These are phyloP conservation scores for Candoia aspera DNA, from an alignment of 2,113 vertebrate species.

Conservation along the genomic window DNA sequence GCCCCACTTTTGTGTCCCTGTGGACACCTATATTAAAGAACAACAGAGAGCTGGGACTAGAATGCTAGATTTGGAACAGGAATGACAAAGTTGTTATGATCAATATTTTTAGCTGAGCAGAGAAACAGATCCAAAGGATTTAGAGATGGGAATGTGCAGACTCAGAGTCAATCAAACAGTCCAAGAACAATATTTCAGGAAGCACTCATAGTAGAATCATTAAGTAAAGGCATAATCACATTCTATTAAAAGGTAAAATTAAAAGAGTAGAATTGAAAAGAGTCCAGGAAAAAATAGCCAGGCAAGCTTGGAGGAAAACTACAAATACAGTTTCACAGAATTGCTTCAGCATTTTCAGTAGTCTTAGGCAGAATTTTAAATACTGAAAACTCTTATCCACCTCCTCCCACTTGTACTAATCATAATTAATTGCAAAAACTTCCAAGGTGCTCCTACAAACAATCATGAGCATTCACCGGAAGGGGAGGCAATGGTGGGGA, in stretches of 20 bases:
- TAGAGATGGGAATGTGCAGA: background rate
- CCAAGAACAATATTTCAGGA: background rate
- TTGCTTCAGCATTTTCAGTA: background rate
- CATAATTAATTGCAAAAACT: background rate
- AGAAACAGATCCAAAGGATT: background rate
- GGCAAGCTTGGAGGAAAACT: background rate
- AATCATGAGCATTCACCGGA: too few relatives aligned
- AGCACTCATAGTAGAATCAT: background rate
- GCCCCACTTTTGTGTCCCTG: background rate
- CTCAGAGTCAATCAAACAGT: background rate
- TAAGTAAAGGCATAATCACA: background rate
- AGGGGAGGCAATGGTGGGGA: too few relatives aligned
- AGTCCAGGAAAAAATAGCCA: background rate
- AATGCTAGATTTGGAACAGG: background rate
- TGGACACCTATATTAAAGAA: background rate
- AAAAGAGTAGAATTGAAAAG: background rate
- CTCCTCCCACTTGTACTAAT: background rate
- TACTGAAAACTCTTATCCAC: background rate
- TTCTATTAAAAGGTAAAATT: background rate
- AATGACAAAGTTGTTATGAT: background rate
- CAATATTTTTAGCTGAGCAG: background rate
- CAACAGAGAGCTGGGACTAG: background rate
- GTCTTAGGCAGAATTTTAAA: background rate
- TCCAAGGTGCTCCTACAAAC: too few relatives aligned
- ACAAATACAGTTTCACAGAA: background rate